Evolutionary conservation across 2,888 invertebrate genomes (phyloP).

Genomic region (Lasioglossum pauxillum): DNA sequence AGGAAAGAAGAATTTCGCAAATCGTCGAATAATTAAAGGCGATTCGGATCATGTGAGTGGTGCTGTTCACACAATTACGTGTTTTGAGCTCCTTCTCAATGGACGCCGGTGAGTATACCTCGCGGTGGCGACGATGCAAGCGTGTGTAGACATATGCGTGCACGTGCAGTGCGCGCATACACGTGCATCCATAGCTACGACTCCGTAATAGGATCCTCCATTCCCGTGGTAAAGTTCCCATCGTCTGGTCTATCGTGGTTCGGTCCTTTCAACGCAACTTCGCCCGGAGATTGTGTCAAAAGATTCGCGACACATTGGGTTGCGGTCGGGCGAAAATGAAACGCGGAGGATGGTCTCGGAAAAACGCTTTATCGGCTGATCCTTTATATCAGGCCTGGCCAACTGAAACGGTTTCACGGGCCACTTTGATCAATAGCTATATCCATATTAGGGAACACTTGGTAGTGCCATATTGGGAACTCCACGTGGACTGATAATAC

Average conservation of each 20-base stretch:
- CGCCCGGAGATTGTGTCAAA: conserved; percentile 75
- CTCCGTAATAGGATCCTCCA: conserved; percentile 75
- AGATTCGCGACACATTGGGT: conserved; percentile 68
- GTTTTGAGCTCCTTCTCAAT: conserved; percentile 74
- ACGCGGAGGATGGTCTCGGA: neutral
- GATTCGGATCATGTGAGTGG: conserved; percentile 79
- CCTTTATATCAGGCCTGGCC: neutral
- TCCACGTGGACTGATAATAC: no score
- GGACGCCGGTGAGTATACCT: conserved; percentile 67
- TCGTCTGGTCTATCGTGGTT: conserved; percentile 70
- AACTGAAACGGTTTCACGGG: no score
- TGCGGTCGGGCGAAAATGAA: conserved; percentile 36
- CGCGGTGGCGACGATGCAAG: conserved; percentile 37
- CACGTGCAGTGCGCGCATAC: neutral
- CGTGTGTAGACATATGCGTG: conserved; percentile 1
- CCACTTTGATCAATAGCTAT: no score
- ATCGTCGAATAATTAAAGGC: conserved; percentile 77
- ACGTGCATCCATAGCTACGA: conserved; percentile 60
- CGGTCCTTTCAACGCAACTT: conserved; percentile 70
- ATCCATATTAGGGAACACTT: no score
- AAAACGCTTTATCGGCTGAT: neutral
- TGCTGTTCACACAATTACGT: conserved; percentile 79
- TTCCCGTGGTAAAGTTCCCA: conserved; percentile 83
- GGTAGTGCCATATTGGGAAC: no score
- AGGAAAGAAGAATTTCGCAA: conserved; percentile 71